Evolutionary conservation across 2,888 invertebrate species (phyloP).

Genomic region (Fissipunctia ypsillon): DNA sequence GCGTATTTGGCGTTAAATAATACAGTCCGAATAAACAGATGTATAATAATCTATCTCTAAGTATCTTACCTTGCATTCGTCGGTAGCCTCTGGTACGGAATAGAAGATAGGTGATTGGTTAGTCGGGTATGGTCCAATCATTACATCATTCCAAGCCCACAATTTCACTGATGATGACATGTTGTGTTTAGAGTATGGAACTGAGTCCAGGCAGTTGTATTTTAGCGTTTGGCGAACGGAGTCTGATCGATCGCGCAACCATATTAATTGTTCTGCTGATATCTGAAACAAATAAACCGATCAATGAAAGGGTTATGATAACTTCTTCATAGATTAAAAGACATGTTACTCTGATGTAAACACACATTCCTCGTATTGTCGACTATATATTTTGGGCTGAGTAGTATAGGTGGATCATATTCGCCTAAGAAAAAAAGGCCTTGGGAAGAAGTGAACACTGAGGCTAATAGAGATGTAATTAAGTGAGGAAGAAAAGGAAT

Average conservation of each 20-base stretch:
- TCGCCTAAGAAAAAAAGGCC: neutral
- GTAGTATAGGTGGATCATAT: neutral
- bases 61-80: conserved; percentile 27
- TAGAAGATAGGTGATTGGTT: conserved; percentile 36
- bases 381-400: neutral
- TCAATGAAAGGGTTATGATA: neutral
- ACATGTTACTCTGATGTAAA: too few species aligned
- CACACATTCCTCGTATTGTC: neutral
- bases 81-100: conserved; percentile 16
- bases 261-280: conserved; percentile 24
- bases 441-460: neutral
- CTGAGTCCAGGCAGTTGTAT: conserved; percentile 67
- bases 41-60: neutral
- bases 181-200: conserved; percentile 41
- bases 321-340: neutral
- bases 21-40: neutral
- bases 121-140: conserved; percentile 42
- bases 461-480: neutral
- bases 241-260: conserved; percentile 27
- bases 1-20: too few species aligned
- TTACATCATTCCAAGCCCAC: conserved; percentile 55
- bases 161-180: conserved; percentile 50
- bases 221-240: conserved; percentile 62
- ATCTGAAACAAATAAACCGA: conserved; percentile 7
- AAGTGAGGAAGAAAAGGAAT: neutral